Evolutionary conservation across 2,797 vertebrate genomes (phyloP).

Genomic region (Rousettus madagascariensis): DNA sequence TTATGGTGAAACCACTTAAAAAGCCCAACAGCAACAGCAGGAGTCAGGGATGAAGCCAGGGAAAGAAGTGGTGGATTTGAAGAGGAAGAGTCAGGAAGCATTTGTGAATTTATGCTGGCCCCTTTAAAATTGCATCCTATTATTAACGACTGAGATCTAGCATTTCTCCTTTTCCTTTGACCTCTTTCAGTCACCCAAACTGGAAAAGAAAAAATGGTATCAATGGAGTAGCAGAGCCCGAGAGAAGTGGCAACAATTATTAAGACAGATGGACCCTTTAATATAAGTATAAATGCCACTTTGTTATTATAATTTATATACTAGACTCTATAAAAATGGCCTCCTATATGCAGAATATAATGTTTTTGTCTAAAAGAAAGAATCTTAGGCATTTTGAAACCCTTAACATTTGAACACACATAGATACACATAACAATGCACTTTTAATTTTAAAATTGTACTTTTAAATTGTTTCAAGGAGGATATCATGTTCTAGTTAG

Average conservation of each 20-base stretch:
- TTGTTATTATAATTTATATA: neutral
- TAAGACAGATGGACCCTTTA: neutral
- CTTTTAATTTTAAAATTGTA: slow-evolving; percentile 29
- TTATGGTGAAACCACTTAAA: neutral
- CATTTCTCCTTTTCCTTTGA: neutral
- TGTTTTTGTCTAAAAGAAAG: neutral
- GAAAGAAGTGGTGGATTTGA: neutral
- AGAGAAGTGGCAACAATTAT: neutral
- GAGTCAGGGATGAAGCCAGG: neutral
- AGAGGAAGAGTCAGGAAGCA: neutral
- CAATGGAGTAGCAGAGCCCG: neutral
- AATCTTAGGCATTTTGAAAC: neutral
- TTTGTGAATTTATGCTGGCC: neutral
- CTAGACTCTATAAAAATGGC: neutral
- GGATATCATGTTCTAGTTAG: neutral
- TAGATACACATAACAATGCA: neutral
- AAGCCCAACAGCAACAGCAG: neutral
- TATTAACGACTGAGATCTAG: neutral
- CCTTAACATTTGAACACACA: neutral
- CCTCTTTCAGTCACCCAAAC: neutral
- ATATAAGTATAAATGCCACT: neutral
- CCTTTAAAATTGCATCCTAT: neutral
- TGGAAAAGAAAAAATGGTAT: neutral
- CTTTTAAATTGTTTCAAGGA: neutral
- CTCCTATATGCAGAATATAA: neutral